Base-by-base conservation (phyloP, 1,140 invertebrate species). In the Drosophila sechellia region DNA sequence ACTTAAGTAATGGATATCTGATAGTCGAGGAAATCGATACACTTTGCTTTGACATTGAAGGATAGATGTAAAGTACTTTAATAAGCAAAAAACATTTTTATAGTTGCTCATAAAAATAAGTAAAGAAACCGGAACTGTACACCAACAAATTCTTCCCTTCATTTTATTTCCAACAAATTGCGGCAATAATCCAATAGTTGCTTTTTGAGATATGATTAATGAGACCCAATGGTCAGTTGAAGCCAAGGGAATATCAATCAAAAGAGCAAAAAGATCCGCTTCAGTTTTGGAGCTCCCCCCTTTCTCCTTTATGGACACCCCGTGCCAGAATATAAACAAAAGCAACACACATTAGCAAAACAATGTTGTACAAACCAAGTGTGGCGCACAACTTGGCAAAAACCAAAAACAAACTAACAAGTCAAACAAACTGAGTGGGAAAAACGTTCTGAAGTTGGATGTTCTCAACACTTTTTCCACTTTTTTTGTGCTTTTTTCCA, bases 151-250 rank as follows among this genome's bases (percentile, higher is more conserved):
- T 31, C n/a, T 17, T 15, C 5, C 11, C 0, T 50, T 50, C 13
- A 25, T 65, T 34, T 46, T 17, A 52, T 50, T 52, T 12, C 12
- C 34, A 25, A 11, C 0, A 4, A 17, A 59, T 6, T 45, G 4
- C 27, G 27, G 4, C 55, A 27, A 37, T 12, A n/a, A 15, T 17
- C n/a, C 60, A 65, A 52, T 27, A 68, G 60, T 52, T 68, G 8
- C 40, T 70, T 70, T 39, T 40, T 49, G 10, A 25, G 40, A 17
- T 6, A 70, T 70, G 66, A 70, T 70, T 70, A 48, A 70, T 70
- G 66, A 70, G 52, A 37, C 35, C 20, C 48, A 70, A 57, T 70
- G 66, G 68, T 5, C 64, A 35, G 68, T 27, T 17, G 15, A 20
- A 13, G 6, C 17, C 42, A 15, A 20, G 35, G 49, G 50, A 56